These are phyloP conservation scores for Baccha elongata DNA, from an alignment of 2,888 invertebrate genomes.

Conservation along the genomic window DNA sequence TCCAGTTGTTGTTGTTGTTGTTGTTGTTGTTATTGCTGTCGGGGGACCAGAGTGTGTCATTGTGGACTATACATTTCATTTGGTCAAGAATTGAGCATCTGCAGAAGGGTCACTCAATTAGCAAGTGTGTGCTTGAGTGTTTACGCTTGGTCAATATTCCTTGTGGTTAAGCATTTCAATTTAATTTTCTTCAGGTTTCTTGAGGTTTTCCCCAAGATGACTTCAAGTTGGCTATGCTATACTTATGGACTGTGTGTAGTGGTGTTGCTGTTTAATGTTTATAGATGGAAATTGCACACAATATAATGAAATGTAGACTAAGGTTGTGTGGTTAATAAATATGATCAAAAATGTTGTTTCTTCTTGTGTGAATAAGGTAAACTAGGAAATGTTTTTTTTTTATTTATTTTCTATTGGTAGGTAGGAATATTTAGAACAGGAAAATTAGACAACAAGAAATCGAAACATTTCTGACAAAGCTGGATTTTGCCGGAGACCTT, in stretches of 20 bases:
- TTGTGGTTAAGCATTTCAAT: conserved; percentile 71
- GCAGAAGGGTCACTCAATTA: conserved; percentile 73
- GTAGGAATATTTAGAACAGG: no score
- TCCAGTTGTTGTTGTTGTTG: conserved; percentile 34
- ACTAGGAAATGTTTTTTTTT: no score
- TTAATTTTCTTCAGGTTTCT: conserved; percentile 72
- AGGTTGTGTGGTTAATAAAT: no score
- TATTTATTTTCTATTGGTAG: no score
- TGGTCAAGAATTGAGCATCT: conserved; percentile 58
- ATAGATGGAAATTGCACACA: background rate
- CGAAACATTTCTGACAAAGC: no score
- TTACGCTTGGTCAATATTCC: conserved; percentile 71
- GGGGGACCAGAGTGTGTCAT: conserved; percentile 33
- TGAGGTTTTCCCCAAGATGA: conserved; percentile 56
- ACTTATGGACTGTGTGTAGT: background rate
- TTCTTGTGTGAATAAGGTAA: no score
- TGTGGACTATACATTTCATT: conserved; percentile 71
- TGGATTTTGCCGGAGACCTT: no score
- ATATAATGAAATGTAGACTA: background rate
- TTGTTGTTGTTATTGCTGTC: conserved; percentile 10
- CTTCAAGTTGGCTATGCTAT: background rate
- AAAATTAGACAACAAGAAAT: no score
- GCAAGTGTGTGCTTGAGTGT: conserved; percentile 73
- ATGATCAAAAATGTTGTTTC: no score
- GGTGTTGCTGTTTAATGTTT: background rate